phyloP scores from a whole-genome alignment of 1,140 invertebrate species.

The Drosophila athabasca region DNA sequence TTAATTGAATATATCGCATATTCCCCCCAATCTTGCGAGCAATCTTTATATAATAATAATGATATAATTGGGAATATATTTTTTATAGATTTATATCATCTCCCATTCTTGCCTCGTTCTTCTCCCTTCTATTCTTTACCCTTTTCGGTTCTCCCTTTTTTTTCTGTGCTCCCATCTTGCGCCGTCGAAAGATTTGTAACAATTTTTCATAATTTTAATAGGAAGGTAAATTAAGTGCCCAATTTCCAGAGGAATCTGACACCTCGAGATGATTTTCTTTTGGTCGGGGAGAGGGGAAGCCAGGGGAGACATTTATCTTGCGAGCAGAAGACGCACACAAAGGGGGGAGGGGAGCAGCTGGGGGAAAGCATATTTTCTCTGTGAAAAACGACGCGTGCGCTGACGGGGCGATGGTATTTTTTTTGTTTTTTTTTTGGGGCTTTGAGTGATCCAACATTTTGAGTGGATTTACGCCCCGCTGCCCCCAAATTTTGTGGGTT shows the following conservation, averaged over 20 bases:
- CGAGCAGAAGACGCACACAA: slow-evolving; percentile 17
- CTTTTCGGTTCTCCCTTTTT: background rate
- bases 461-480: slow-evolving; percentile 12
- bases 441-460: slow-evolving; percentile 7
- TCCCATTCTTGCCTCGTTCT: background rate
- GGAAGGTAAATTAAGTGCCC: slow-evolving; percentile 72
- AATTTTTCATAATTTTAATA: slow-evolving; percentile 69
- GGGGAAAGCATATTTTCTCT: slow-evolving; percentile 30
- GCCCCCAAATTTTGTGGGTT: too few species aligned
- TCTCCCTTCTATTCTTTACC: background rate
- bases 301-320: slow-evolving; percentile 54
- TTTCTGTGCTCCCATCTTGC: slow-evolving; percentile 2
- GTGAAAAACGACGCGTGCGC: slow-evolving; percentile 60
- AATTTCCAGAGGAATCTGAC: slow-evolving; percentile 71
- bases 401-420: slow-evolving; percentile 8
- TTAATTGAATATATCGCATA: background rate
- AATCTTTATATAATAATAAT: background rate
- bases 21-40: too few species aligned
- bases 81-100: background rate
- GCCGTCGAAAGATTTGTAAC: slow-evolving; percentile 42
- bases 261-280: slow-evolving; percentile 43
- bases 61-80: background rate
- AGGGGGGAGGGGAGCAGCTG: slow-evolving; percentile 1
- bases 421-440: background rate
- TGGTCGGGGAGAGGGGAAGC: background rate